Evolutionary conservation across 2,888 invertebrate genomes (phyloP), one percentile per base, ranked within the genome.

Genomic region (Eledona agricola): DNA sequence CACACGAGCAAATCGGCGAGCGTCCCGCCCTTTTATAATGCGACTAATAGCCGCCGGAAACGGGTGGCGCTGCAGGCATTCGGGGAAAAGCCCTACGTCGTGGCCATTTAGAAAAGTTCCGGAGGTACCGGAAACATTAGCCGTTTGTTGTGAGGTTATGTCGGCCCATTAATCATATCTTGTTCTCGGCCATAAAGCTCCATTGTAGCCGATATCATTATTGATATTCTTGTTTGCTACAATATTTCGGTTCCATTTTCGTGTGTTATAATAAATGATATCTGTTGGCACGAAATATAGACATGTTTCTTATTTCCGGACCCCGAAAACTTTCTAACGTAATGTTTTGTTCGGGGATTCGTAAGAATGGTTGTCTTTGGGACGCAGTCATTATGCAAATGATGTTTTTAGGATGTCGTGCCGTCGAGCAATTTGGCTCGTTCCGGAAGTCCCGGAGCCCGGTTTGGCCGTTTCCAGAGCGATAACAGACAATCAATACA

Each of bases 201-300:
- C 61, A 32, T 70, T 70, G 72, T 69, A 64, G 67, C 62, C 65
- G 64, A 70, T 72, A 73, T 72, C 71, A 72, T 76, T 76, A 76
- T 76, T 74, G 74, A 75, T 74, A 76, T 75, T 72, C 72, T 74
- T 74, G 73, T 73, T 74, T 73, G 72, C 71, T 65, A n/a, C n/a
- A n/a, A n/a, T n/a, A 68, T 70, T 70, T 73, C 68, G 64, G 63
- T 65, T 65, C 71, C 70, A 70, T 69, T 66, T 67, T 70, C 72
- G 71, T 72, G 68, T 72, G n/a, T n/a, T n/a, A n/a, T n/a, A 72
- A 74, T 74, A 74, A 74, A 74, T 74, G 73, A 72, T 70, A 72
- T 73, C 73, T 71, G 71, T 69, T 69, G 70, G 70, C 67, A 68
- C 69, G 66, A 66, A 66, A 71, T 67, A 63, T 63, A 70, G 70